Percentiles rank a stretch among this genome's conserved stretches.
Conservation (phyloP, 2,888 invertebrate genomes). For the Drosophila leonis region DNA sequence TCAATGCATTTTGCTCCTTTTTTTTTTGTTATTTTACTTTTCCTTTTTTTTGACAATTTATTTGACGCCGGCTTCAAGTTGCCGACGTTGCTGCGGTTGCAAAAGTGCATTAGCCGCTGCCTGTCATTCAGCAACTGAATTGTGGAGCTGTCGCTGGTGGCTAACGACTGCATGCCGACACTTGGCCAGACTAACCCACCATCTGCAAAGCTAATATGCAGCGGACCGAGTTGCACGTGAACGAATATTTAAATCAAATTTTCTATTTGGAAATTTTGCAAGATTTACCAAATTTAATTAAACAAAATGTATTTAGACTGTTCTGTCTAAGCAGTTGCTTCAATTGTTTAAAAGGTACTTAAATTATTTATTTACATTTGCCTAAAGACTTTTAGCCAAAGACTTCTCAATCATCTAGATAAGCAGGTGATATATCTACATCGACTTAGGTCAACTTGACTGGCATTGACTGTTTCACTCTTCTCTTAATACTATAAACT, state of each 20-base stretch:
- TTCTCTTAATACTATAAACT: too few relatives aligned
- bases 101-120: slow-evolving; percentile 85
- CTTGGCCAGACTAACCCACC: slow-evolving; percentile 4
- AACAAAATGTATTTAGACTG: too few relatives aligned
- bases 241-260: neutral
- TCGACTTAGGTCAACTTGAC: too few relatives aligned
- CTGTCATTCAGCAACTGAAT: slow-evolving; percentile 61
- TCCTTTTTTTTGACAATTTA: slow-evolving; percentile 71
- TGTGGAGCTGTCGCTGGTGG: neutral
- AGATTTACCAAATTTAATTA: neutral
- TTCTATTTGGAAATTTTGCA: neutral
- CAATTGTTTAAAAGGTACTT: too few relatives aligned
- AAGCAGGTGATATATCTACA: too few relatives aligned
- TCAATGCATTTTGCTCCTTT: slow-evolving; percentile 54
- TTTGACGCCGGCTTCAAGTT: slow-evolving; percentile 78
- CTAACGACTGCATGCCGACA: slow-evolving; percentile 4
- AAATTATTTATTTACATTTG: too few relatives aligned
- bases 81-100: slow-evolving; percentile 83
- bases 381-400: too few relatives aligned
- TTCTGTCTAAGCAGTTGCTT: too few relatives aligned
- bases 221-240: neutral
- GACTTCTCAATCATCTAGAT: too few relatives aligned
- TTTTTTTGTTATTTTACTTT: slow-evolving; percentile 41
- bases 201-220: slow-evolving; percentile 4
- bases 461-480: too few relatives aligned